Percentiles rank a stretch among this genome's conserved stretches.
These are phyloP conservation scores for Drosophila obscura DNA, from an alignment of 1,140 invertebrate genomes.

Conservation along the genomic window DNA sequence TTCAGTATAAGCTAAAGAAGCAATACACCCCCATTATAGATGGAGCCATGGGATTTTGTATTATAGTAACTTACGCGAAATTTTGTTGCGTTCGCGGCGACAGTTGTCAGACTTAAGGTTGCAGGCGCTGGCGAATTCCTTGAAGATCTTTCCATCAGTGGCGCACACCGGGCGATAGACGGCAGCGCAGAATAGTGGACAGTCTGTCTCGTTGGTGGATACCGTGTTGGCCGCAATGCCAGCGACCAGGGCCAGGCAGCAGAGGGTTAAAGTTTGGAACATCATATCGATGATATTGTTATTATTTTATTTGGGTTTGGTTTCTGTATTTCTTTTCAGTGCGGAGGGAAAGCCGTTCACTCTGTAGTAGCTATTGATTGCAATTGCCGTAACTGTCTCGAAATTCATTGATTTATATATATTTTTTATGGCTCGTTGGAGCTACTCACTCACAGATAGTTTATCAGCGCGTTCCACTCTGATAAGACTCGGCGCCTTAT, in stretches of 20 bases:
- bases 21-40: background rate
- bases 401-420: conserved; percentile 72
- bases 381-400: conserved; percentile 67
- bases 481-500: conserved; percentile 48
- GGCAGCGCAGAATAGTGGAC: conserved; percentile 60
- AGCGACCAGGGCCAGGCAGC: conserved; percentile 49
- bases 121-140: conserved; percentile 71
- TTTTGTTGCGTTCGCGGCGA: conserved; percentile 53
- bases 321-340: conserved; percentile 10
- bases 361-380: conserved; percentile 58
- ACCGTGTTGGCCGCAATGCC: conserved; percentile 60
- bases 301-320: conserved; percentile 6
- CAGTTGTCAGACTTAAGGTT: conserved; percentile 67
- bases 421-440: conserved; percentile 46
- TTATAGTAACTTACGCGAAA: conserved; percentile 36
- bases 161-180: conserved; percentile 70
- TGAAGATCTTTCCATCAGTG: conserved; percentile 64
- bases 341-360: conserved; percentile 48
- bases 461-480: conserved; percentile 42
- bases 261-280: conserved; percentile 41
- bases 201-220: conserved; percentile 60
- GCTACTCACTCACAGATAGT: conserved; percentile 29
- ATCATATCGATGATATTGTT: conserved; percentile 37
- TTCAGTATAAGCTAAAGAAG: conserved; percentile 44
- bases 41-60: background rate